Conservation (phyloP, 2,888 invertebrate genomes). For the Scaptomyza polygonia region DNA sequence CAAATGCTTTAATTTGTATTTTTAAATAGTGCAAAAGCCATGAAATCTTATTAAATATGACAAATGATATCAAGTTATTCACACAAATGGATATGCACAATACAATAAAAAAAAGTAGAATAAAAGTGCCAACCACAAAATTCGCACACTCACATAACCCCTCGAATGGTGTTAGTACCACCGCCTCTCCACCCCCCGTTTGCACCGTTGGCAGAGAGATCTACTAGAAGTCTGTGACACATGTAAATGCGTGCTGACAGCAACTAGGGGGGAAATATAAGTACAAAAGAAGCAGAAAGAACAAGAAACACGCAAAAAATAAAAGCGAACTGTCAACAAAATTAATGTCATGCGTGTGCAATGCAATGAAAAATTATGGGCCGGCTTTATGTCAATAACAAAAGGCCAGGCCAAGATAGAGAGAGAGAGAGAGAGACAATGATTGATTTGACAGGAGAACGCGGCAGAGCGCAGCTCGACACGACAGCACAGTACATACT, state of each 20-base stretch:
- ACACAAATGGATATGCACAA: conserved; percentile 27
- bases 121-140: conserved; percentile 51
- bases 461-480: conserved; percentile 46
- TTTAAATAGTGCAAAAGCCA: too few species aligned
- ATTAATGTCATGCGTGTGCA: conserved; percentile 82
- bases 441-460: conserved; percentile 83
- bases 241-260: conserved; percentile 80
- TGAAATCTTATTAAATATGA: too few species aligned
- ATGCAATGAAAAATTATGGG: conserved; percentile 83
- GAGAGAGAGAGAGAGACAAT: conserved; percentile 65
- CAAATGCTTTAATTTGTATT: too few species aligned
- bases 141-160: conserved; percentile 48
- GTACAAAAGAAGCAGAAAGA: conserved; percentile 55
- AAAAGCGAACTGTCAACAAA: conserved; percentile 83
- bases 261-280: conserved; percentile 58
- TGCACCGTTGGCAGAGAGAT: neutral
- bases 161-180: neutral
- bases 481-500: conserved; percentile 12
- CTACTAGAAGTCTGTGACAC: conserved; percentile 57
- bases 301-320: conserved; percentile 41
- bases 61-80: conserved; percentile 51
- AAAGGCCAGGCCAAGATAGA: conserved; percentile 53
- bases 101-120: conserved; percentile 32
- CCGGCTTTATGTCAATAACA: conserved; percentile 82
- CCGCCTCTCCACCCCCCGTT: neutral